Conservation (phyloP, 1,140 invertebrate genomes). For the Solenopsis invicta region DNA sequence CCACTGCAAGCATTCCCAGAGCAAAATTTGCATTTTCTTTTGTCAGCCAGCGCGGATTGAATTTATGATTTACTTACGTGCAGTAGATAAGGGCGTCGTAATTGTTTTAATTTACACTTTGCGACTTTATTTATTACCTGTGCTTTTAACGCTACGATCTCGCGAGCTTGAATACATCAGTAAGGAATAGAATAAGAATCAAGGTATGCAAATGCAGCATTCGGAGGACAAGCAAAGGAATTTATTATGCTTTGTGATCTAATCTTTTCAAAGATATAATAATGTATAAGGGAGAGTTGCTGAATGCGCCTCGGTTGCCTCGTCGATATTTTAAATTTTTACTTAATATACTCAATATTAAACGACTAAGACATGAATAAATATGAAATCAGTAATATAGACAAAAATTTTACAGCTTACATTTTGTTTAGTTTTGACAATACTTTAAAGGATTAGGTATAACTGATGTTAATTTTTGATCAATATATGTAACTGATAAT, state of each 20-base stretch:
- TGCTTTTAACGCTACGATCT: background rate
- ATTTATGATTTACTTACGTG: conserved; percentile 58
- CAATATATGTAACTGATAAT: no score
- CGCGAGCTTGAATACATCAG: conserved; percentile 2
- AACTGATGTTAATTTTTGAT: no score
- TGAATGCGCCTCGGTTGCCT: no score
- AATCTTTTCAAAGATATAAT: conserved; percentile 7
- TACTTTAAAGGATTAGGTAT: no score
- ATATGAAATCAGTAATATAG: no score
- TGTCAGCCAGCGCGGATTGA: conserved; percentile 35
- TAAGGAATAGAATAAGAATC: conserved; percentile 11
- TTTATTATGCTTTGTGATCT: background rate
- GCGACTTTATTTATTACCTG: conserved; percentile 52
- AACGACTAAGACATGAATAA: no score
- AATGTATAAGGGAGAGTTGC: background rate
- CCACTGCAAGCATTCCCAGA: conserved; percentile 44
- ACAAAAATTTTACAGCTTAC: no score
- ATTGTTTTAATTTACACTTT: conserved; percentile 60
- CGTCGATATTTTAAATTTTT: no score
- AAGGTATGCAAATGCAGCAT: background rate
- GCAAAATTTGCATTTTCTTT: conserved; percentile 61
- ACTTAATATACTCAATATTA: no score
- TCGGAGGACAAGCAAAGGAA: background rate
- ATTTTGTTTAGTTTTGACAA: no score
- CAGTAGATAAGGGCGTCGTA: conserved; percentile 21